phyloP scores from a whole-genome alignment of 2,797 vertebrate species.

The Pogoniulus pusillus region DNA sequence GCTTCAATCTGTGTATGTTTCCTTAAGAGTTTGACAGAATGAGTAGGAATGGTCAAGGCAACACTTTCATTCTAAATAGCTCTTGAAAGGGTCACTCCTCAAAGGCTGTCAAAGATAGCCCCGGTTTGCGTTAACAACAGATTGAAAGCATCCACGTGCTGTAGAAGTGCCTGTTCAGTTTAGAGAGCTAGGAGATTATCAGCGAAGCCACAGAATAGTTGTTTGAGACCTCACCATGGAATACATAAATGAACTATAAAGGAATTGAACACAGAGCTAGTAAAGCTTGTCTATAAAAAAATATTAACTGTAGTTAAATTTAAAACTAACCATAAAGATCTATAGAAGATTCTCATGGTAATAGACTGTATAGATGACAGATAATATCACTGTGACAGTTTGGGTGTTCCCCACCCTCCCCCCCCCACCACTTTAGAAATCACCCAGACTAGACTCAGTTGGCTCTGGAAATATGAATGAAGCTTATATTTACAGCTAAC shows the following conservation, averaged over 20 bases:
- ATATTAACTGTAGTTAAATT: not conserved
- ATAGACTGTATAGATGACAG: not conserved
- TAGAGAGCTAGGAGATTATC: not conserved
- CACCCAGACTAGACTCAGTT: no score
- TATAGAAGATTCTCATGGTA: not conserved
- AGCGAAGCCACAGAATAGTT: not conserved
- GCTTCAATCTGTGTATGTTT: not conserved
- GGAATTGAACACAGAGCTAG: not conserved
- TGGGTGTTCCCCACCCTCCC: no score
- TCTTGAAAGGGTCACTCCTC: not conserved
- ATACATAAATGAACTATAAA: not conserved
- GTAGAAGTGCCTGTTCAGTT: not conserved
- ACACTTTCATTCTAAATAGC: not conserved
- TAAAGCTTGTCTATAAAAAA: not conserved
- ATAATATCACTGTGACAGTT: no score
- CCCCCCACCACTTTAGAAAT: no score
- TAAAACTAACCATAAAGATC: not conserved
- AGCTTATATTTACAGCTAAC: no score
- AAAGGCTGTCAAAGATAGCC: not conserved
- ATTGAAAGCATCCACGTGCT: not conserved
- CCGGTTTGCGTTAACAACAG: not conserved
- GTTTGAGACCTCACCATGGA: not conserved
- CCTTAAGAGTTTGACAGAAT: not conserved
- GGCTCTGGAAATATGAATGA: no score
- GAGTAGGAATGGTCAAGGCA: not conserved